phyloP scores from a whole-genome alignment of 2,888 invertebrate species.

The Orchesella flavescens region DNA sequence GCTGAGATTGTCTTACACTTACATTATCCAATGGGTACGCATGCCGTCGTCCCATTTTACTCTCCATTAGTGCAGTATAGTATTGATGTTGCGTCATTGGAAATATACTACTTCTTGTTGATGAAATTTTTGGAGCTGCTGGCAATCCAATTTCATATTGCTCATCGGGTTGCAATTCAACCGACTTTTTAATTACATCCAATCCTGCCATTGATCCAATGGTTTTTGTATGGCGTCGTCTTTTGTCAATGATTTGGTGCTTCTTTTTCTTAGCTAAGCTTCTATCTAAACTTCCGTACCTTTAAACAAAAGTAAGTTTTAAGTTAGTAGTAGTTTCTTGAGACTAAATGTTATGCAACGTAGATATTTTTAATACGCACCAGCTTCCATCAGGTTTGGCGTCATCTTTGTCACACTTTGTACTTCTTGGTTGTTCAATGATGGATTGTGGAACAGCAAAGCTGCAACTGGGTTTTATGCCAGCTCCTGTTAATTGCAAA shows the following conservation, averaged over 20 bases:
- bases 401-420: constrained; percentile 13
- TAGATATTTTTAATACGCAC: constrained; percentile 23
- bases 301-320: constrained; percentile 68
- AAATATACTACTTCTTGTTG: constrained; percentile 49
- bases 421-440: constrained; percentile 12
- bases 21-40: constrained; percentile 42
- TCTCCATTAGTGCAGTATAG: constrained; percentile 56
- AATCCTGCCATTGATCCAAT: constrained; percentile 68
- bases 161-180: constrained; percentile 68
- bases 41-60: constrained; percentile 41
- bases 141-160: constrained; percentile 70
- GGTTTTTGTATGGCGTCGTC: constrained; percentile 69
- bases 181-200: constrained; percentile 60
- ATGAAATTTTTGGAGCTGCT: constrained; percentile 48
- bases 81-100: constrained; percentile 60
- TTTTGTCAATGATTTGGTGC: constrained; percentile 60
- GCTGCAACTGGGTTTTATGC: constrained; percentile 11
- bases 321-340: neutral
- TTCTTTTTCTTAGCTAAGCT: constrained; percentile 68
- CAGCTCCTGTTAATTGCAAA: neutral
- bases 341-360: neutral
- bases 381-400: constrained; percentile 44
- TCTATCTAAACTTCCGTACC: constrained; percentile 80
- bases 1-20: neutral
- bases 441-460: neutral